phyloP scores from a whole-genome alignment of 2,113 vertebrate genomes.

The Gobio gobio region DNA sequence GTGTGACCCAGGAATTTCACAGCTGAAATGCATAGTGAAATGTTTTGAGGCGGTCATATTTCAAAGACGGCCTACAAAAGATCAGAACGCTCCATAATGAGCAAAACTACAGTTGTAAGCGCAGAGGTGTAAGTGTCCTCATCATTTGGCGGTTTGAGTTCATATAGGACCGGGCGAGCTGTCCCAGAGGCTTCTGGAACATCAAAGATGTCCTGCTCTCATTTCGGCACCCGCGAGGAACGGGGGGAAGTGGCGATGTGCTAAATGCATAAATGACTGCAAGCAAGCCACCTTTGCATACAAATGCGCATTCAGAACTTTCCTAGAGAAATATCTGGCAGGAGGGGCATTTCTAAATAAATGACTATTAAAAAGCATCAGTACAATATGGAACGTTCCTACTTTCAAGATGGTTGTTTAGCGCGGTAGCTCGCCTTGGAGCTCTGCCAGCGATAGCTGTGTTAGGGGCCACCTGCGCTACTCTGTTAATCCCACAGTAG shows the following conservation, averaged over 20 bases:
- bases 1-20: constrained; percentile 20
- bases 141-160: constrained; percentile 57
- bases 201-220: constrained; percentile 63
- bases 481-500: constrained; percentile 64
- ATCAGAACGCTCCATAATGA: constrained; percentile 25
- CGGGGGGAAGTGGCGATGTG: constrained; percentile 31
- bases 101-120: constrained; percentile 38
- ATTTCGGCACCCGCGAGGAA: constrained; percentile 48
- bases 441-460: constrained; percentile 66
- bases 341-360: constrained; percentile 42
- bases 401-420: constrained; percentile 57
- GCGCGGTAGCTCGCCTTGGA: constrained; percentile 64
- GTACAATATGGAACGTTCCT: constrained; percentile 40
- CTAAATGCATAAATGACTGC: constrained; percentile 65
- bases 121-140: constrained; percentile 56
- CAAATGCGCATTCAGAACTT: constrained; percentile 56
- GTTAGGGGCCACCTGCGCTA: constrained; percentile 69
- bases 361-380: constrained; percentile 42
- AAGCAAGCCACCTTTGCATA: constrained; percentile 66
- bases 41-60: constrained; percentile 35
- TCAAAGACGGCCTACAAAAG: constrained; percentile 35
- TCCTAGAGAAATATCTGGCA: constrained; percentile 57
- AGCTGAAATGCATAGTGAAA: neutral
- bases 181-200: constrained; percentile 63
- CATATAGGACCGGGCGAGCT: constrained; percentile 68